phyloP scores from a whole-genome alignment of 1,140 invertebrate species.

The Calephelis nemesis region DNA sequence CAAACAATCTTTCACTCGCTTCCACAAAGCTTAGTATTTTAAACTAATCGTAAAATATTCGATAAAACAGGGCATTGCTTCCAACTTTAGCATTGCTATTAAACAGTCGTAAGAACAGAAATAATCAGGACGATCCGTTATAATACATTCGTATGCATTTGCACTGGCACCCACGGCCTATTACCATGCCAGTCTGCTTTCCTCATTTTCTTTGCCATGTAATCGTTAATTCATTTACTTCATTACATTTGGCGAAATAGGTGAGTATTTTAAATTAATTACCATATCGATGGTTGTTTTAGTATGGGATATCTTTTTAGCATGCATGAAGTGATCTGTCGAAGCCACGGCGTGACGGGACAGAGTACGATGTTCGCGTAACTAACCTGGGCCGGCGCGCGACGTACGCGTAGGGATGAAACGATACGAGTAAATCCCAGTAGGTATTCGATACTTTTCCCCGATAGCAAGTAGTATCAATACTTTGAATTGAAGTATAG shows the following conservation, averaged over 20 bases:
- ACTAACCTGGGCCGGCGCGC: constrained; percentile 19
- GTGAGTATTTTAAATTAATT: constrained; percentile 53
- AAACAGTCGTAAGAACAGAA: constrained; percentile 77
- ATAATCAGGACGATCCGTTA: constrained; percentile 76
- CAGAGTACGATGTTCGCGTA: too few species aligned
- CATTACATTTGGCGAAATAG: constrained; percentile 57
- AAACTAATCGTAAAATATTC: constrained; percentile 78
- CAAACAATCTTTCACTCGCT: constrained; percentile 70
- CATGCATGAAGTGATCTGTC: constrained; percentile 40
- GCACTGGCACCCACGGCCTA: constrained; percentile 46
- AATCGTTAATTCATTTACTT: constrained; percentile 61
- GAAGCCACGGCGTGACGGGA: constrained; percentile 33
- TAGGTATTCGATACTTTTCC: too few species aligned
- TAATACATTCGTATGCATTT: constrained; percentile 66
- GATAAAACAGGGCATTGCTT: constrained; percentile 75
- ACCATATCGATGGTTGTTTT: constrained; percentile 45
- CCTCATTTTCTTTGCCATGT: constrained; percentile 56
- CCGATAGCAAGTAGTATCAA: too few species aligned
- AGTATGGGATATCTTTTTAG: constrained; percentile 31
- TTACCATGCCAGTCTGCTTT: constrained; percentile 58
- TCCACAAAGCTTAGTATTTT: constrained; percentile 72
- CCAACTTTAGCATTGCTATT: constrained; percentile 76
- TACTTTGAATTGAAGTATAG: too few species aligned
- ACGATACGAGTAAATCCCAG: too few species aligned
- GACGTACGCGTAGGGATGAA: too few species aligned